A percentile compares a stretch with the other conserved stretches of the same genome.
Evolutionary conservation across 2,113 vertebrate genomes (phyloP).

Genomic region (Amazona guildingii): DNA sequence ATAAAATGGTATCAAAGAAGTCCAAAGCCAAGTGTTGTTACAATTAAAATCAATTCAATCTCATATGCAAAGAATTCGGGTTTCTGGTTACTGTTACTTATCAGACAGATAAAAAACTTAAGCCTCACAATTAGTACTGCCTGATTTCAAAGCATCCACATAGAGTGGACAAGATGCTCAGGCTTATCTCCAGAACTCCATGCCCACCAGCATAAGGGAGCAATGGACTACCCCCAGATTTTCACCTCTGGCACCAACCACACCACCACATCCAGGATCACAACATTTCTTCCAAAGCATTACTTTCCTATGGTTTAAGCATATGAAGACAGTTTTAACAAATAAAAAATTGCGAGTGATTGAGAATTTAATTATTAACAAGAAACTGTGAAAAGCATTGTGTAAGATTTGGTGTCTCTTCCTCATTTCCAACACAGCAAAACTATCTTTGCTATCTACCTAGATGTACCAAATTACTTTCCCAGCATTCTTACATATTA

Average conservation of each 20-base stretch:
- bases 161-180: background rate
- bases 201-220: background rate
- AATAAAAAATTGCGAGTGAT: background rate
- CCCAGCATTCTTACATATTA: background rate
- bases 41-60: background rate
- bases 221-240: background rate
- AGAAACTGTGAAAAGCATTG: background rate
- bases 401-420: background rate
- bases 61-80: background rate
- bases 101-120: background rate
- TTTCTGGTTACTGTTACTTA: background rate
- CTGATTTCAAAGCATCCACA: background rate
- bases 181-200: background rate
- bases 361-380: background rate
- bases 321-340: background rate
- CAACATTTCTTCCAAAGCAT: background rate
- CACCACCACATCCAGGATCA: background rate
- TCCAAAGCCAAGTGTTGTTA: background rate
- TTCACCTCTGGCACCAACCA: background rate
- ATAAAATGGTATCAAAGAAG: background rate
- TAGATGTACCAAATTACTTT: background rate
- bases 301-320: background rate
- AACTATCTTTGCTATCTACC: background rate
- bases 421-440: background rate
- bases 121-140: background rate